Evolutionary conservation across 1,140 invertebrate genomes (phyloP).

Genomic region (Lordiphosa collinella): DNA sequence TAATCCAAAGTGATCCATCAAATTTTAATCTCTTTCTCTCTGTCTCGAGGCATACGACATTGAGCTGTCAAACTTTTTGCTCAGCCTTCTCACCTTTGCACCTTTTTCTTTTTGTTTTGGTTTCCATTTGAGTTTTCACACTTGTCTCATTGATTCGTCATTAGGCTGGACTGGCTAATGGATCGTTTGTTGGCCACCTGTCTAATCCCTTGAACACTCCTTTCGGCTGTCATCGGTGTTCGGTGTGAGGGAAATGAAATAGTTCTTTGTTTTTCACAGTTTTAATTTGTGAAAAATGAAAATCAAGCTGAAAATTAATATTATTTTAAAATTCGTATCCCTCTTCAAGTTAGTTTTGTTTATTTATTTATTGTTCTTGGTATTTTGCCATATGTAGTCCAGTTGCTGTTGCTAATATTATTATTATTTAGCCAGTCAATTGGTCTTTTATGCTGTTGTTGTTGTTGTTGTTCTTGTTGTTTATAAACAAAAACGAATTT

Average conservation of each 20-base stretch:
- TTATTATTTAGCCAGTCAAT: slow-evolving; percentile 62
- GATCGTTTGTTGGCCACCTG: slow-evolving; percentile 10
- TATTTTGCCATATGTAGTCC: neutral
- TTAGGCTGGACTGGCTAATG: slow-evolving; percentile 45
- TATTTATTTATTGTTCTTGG: neutral
- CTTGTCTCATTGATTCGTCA: slow-evolving; percentile 40
- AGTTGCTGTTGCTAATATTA: slow-evolving; percentile 29
- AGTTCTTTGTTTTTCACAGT: no score
- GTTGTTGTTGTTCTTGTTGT: slow-evolving; percentile 21
- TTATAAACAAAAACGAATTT: slow-evolving; percentile 61
- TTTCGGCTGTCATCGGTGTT: no score
- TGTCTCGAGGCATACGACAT: slow-evolving; percentile 38
- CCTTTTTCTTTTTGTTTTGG: slow-evolving; percentile 14
- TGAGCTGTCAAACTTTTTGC: slow-evolving; percentile 46
- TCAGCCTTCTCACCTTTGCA: neutral
- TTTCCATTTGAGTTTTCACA: slow-evolving; percentile 55
- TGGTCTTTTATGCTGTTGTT: slow-evolving; percentile 38
- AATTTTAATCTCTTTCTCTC: slow-evolving; percentile 25
- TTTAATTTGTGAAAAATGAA: no score
- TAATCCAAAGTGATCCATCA: slow-evolving; percentile 4
- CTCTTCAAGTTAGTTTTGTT: neutral
- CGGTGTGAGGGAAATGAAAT: no score
- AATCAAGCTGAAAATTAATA: no score
- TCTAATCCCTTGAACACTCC: slow-evolving; percentile 1
- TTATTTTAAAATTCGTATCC: no score